These are phyloP conservation scores for Siniperca scherzeri DNA, from an alignment of 2,797 vertebrate genomes.

Conservation along the genomic window DNA sequence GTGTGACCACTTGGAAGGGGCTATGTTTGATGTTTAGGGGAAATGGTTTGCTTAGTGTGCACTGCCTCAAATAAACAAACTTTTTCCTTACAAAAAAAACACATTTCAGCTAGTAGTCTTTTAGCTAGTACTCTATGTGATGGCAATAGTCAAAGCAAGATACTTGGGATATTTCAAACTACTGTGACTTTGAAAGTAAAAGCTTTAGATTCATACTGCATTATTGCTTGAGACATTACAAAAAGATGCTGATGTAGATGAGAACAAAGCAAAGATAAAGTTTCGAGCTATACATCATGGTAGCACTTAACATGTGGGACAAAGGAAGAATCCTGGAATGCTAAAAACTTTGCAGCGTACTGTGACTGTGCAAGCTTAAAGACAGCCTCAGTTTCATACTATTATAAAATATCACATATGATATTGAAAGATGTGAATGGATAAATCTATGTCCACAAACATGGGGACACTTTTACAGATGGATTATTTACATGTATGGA, in stretches of 20 bases:
- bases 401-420: slow-evolving; percentile 44
- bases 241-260: slow-evolving; percentile 28
- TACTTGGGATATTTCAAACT: slow-evolving; percentile 63
- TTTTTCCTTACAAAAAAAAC: slow-evolving; percentile 52
- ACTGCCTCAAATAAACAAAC: slow-evolving; percentile 63
- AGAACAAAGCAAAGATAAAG: not conserved
- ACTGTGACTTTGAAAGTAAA: slow-evolving; percentile 63
- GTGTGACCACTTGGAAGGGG: slow-evolving; percentile 62
- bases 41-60: slow-evolving; percentile 55
- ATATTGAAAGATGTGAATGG: slow-evolving; percentile 71
- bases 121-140: slow-evolving; percentile 66
- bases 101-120: slow-evolving; percentile 66
- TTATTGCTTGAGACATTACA: slow-evolving; percentile 54
- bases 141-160: slow-evolving; percentile 52
- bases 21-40: slow-evolving; percentile 58
- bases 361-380: slow-evolving; percentile 59
- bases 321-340: slow-evolving; percentile 55
- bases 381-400: slow-evolving; percentile 55
- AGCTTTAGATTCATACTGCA: slow-evolving; percentile 44
- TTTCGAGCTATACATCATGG: slow-evolving; percentile 25
- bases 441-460: slow-evolving; percentile 48
- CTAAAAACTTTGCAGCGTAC: slow-evolving; percentile 46
- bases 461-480: slow-evolving; percentile 68
- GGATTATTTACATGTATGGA: slow-evolving; percentile 76
- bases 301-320: slow-evolving; percentile 39